Base-by-base conservation (phyloP, 2,113 vertebrate species). In the Antechinus flavipes region DNA sequence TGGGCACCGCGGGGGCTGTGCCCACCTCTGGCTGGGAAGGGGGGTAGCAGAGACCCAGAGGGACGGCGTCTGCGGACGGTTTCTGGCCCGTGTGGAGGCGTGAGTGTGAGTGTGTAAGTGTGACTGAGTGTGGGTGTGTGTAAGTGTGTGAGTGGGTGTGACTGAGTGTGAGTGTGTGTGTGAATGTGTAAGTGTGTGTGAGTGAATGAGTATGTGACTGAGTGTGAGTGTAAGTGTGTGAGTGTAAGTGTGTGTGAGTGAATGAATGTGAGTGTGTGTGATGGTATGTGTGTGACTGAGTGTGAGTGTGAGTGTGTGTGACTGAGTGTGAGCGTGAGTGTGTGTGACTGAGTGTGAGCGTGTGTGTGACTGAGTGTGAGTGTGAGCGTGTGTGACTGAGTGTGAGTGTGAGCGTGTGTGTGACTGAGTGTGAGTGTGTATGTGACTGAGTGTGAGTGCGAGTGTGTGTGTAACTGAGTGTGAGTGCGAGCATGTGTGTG, bases 1-100 rank as follows among this genome's bases (percentile, higher is more conserved):
- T 2, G 27, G 9, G 93, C 94, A 94, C 95, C 96, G 96, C 91
- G 94, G 96, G 97, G 96, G 96, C 96, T 95, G 90, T 95, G 96
- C 96, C 94, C 97, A 95, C 94, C 96, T 95, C 58, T 90, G 91
- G 91, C 47, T 91, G 54, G 89, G 61, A 42, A 42, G 8, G 12
- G 68, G 56, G 92, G 90, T 49, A 27, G 91, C 95, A 95, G 97
- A 94, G 95, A 91, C 90, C 55, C 22, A 0, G 10, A 30, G 61
- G 90, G 35, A 9, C 25, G 91, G 61, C 55, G 91, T 84, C n/a
- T 61, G 93, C 91, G n/a, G 30, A 35, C 25, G 4, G 11, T 25
- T 93, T 92, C 93, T 58, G 94, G 92, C 90, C 91, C 8, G 10
- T 47, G 27, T 54, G 14, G 47, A 89, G 16, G n/a, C 47, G 84